Evolutionary conservation across 2,888 invertebrate species (phyloP), one percentile per base, ranked within the genome.

Genomic region (Dichetophora obliterata): DNA sequence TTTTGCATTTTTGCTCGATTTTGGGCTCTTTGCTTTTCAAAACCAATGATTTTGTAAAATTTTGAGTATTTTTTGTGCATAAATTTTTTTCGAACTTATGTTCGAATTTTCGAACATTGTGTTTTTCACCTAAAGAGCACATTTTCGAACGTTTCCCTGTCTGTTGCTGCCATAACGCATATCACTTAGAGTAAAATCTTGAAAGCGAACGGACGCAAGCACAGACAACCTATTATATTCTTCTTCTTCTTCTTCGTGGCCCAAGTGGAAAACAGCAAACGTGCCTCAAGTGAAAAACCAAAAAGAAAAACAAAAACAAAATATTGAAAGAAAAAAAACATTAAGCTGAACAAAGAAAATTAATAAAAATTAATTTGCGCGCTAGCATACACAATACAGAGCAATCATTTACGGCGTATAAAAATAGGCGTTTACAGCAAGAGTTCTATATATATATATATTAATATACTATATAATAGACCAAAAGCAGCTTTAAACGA

Each of bases 131-230:
- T 14, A 37, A 37, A 57, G 14, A 52, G 54, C 52, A 52, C 66
- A 24, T 61, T 61, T 63, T 50, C 14, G 24, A 9, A 50, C n/a
- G 19, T 48, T 61, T 16, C 34, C n/a, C n/a, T n/a, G n/a, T 4
- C 6, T 27, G 27, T 22, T 63, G 27, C 63, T 14, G 14, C 43
- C 37, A 6, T 16, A 37, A 14, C 19, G 14, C 5, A 19, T n/a
- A 22, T 87, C 87, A 87, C 84, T 87, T 85, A 83, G 85, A 84
- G 84, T 84, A 85, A 82, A 86, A 84, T 85, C 86, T 85, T 83
- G 82, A 84, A 86, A 83, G 82, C 76, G 82, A 82, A 81, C 85
- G 85, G 87, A 82, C 86, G 84, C 87, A 85, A n/a, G 9, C 43
- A 48, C 65, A 31, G 19, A 48, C 31, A 27, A 52, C 73, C 65